Base-by-base conservation (phyloP, 2,888 invertebrate genomes). In the Phymatocera aterrima region DNA sequence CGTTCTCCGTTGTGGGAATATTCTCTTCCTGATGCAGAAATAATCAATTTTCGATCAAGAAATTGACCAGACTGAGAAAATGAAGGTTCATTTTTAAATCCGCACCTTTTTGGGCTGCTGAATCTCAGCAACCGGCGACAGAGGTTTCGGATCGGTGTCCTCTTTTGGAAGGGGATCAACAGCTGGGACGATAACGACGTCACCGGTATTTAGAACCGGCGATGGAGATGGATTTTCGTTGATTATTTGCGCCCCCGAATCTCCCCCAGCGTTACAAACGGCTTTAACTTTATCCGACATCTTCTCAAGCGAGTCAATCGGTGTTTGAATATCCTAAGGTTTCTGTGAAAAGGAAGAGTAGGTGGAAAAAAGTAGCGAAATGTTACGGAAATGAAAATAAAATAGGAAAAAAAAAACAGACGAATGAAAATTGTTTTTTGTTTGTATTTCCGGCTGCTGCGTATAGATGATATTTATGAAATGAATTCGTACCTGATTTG, bases 221-320 rank as follows among this genome's bases (percentile, higher is more conserved):
- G 12, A 21, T 34, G 64, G 18, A 60, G 48, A 78, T 21, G 61
- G 43, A 64, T 8, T 77, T 79, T 83, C 82, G 15, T 61, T 79
- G 21, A 72, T 34, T 72, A 57, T 40, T 40, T 54, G 75, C 24
- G 77, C 77, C 54, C 81, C 82, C 10, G 84, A 78, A 78, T 83
- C 84, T 43, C 83, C 83, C 15, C 82, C 83, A 24, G 85, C 83
- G 8, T 81, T 83, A 43, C 82, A 79, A 31, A 72, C 57, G 40
- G 82, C 82, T 60, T 60, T 61, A 74, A 60, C 60, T 28, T 81
- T 61, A 70, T 81, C 81, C 34, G 86, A 83, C 87, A 87, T 87
- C 65, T 80, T 83, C 74, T 10, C 79, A 81, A 18, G 34, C 72
- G 18, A 51, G n/a, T 28, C 5, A 57, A 57, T 3, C 28, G 24